These are phyloP conservation scores for Pristionchus mayeri DNA, from an alignment of 2,888 invertebrate genomes.

Conservation along the genomic window DNA sequence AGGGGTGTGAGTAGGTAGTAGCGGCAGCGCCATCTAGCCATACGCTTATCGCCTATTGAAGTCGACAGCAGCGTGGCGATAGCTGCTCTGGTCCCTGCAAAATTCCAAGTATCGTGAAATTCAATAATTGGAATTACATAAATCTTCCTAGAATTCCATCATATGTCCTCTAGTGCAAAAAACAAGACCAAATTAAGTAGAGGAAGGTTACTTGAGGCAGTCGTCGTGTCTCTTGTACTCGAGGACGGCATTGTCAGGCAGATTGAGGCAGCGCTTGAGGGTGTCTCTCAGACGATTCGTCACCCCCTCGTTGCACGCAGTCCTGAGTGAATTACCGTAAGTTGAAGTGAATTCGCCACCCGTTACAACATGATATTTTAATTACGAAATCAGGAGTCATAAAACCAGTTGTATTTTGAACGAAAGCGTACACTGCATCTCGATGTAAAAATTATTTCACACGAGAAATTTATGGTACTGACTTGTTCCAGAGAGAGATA, in stretches of 20 bases:
- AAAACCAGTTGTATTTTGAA: too few relatives aligned
- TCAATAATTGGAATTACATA: too few relatives aligned
- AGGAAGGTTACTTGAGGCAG: slow-evolving; percentile 83
- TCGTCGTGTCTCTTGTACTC: slow-evolving; percentile 86
- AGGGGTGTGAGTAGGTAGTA: neutral
- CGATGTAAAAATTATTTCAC: too few relatives aligned
- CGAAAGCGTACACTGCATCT: too few relatives aligned
- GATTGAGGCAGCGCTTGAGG: slow-evolving; percentile 91
- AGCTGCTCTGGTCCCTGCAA: slow-evolving; percentile 78
- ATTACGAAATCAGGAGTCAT: neutral
- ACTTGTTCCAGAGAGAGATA: slow-evolving; percentile 67
- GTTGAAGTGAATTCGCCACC: too few relatives aligned
- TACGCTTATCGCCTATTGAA: slow-evolving; percentile 46
- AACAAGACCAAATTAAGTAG: too few relatives aligned
- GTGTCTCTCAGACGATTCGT: slow-evolving; percentile 94
- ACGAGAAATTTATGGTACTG: neutral
- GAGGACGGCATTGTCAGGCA: slow-evolving; percentile 91
- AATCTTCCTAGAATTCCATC: too few relatives aligned
- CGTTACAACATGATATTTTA: neutral
- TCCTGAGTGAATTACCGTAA: too few relatives aligned
- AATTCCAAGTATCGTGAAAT: neutral
- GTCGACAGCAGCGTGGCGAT: slow-evolving; percentile 77
- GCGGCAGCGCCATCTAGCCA: neutral
- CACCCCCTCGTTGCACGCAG: slow-evolving; percentile 89
- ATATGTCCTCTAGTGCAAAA: too few relatives aligned